Evolutionary conservation across 2,888 invertebrate genomes (phyloP), one percentile per base, ranked within the genome.

Genomic region (Sphinx pinastri): DNA sequence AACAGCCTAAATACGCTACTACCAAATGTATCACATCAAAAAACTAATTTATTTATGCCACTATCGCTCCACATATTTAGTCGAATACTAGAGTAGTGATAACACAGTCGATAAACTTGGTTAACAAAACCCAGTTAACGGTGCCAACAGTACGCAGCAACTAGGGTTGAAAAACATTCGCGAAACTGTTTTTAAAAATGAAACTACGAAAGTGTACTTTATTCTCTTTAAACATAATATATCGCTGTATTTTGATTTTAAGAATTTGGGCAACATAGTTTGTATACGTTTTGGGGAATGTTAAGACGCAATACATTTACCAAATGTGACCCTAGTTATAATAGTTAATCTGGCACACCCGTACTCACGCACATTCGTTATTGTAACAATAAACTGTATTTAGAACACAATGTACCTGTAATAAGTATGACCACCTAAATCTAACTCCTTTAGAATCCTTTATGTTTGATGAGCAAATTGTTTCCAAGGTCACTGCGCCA

Each of bases 31-130:
- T 38, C 38, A 38, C 38, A 38, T 38, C 4, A 38, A 38, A 38
- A 38, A 38, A 38, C 38, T 38, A 7, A 38, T 38, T 38, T 38
- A 38, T 8, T 38, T 38, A 38, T 38, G 38, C 38, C 38, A 5
- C 6, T 38, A 38, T 38, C 38, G 38, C 6, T 38, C 2, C 38
- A 38, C 5, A 38, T 38, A 38, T 19, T 57, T 38, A 38, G 58
- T 58, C 4, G 58, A 59, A 59, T 59, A 38, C n/a, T 59, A 38
- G 58, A 59, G 13, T 31, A 38, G 12, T 5, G 58, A 58, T 58
- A 14, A 58, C 11, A 25, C 31, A 58, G 14, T 59, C 38, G 14
- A 13, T 38, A 38, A 38, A 14, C 38, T 59, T 14, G 0, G 31
- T 38, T 14, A 13, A 59, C 13, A 31, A n/a, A 6, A 31, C 58